phyloP scores from a whole-genome alignment of 2,888 invertebrate genomes.

The Diploptera punctata region DNA sequence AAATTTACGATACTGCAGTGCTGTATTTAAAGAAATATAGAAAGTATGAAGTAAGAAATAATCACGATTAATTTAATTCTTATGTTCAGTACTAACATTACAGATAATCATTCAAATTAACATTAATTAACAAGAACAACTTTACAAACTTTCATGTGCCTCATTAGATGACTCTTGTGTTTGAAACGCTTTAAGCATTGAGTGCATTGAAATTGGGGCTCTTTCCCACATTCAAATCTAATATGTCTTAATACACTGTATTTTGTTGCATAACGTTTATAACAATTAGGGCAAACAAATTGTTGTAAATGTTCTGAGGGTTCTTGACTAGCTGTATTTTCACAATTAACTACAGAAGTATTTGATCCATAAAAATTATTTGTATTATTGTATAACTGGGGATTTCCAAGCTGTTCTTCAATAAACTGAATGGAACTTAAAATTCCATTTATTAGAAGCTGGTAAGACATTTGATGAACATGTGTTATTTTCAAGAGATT shows the following conservation, averaged over 20 bases:
- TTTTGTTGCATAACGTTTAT: neutral
- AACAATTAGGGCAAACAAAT: neutral
- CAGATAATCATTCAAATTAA: no score
- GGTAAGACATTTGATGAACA: neutral
- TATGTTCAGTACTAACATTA: no score
- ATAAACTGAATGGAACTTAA: neutral
- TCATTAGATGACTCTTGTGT: constrained; percentile 45
- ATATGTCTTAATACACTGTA: constrained; percentile 42
- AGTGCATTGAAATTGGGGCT: constrained; percentile 50
- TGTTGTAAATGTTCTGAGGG: neutral
- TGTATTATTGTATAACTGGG: neutral
- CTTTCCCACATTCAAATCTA: constrained; percentile 48
- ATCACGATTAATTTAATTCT: no score
- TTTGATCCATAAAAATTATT: neutral
- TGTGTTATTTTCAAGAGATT: neutral
- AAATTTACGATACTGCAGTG: no score
- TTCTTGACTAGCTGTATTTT: neutral
- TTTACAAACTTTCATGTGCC: constrained; percentile 7
- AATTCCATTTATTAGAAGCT: neutral
- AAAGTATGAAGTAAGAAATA: no score
- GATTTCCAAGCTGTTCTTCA: constrained; percentile 1
- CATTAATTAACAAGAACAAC: neutral
- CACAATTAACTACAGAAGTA: neutral
- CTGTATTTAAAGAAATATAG: no score
- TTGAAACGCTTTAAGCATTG: constrained; percentile 53